phyloP scores from a whole-genome alignment of 2,113 vertebrate species.

The Sitta europaea region DNA sequence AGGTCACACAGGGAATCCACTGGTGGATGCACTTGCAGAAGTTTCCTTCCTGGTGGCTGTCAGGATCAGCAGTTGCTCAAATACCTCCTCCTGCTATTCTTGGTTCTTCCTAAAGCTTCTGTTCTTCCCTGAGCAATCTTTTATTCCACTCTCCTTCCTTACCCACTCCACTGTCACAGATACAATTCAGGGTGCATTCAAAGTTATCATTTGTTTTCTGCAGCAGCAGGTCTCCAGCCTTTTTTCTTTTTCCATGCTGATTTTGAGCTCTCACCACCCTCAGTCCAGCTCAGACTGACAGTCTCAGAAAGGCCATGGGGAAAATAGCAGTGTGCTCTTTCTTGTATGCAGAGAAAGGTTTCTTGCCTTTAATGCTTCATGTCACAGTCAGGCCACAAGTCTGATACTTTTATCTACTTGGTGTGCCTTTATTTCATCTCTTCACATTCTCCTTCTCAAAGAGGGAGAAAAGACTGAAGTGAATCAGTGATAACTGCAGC shows the following conservation, averaged over 20 bases:
- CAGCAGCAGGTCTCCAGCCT: neutral
- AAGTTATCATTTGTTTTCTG: neutral
- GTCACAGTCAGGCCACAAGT: slow-evolving; percentile 32
- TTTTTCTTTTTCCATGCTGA: neutral
- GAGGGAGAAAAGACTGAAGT: slow-evolving; percentile 31
- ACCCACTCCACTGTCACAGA: neutral
- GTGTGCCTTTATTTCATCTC: slow-evolving; percentile 59
- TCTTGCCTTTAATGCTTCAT: slow-evolving; percentile 39
- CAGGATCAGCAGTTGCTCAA: neutral
- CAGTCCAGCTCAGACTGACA: neutral
- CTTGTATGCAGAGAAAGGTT: slow-evolving; percentile 18
- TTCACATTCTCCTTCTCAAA: slow-evolving; percentile 39
- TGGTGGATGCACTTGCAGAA: neutral
- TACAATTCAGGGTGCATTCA: neutral
- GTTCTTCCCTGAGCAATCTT: neutral
- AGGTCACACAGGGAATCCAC: neutral
- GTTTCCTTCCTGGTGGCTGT: neutral
- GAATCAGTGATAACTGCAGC: neutral
- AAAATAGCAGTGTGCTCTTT: neutral
- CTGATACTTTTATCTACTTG: slow-evolving; percentile 56
- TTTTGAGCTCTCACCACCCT: neutral
- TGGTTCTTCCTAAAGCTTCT: neutral
- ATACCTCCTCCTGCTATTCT: neutral
- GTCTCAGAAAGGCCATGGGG: neutral
- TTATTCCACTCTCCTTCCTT: neutral